A percentile compares a stretch with the other conserved stretches of the same genome.
These are phyloP conservation scores for Aphelenchoides fujianensis DNA, from an alignment of 1,140 invertebrate genomes.

Conservation along the genomic window DNA sequence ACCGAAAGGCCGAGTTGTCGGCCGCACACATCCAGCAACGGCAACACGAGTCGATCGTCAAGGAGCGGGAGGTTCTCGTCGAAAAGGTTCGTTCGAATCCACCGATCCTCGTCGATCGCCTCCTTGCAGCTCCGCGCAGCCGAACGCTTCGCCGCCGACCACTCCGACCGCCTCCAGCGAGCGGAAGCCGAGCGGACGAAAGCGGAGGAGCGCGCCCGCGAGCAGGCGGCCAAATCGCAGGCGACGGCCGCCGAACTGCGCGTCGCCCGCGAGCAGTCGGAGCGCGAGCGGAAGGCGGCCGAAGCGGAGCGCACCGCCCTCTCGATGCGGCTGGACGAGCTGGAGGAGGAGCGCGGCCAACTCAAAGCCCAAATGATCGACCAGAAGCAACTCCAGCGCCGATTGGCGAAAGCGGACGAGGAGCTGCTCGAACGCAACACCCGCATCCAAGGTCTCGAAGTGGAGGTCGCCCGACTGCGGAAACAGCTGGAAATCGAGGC, in stretches of 20 bases:
- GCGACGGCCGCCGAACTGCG: not conserved
- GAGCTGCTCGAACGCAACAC: slow-evolving; percentile 18
- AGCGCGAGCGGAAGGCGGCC: not conserved
- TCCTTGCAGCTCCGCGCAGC: not conserved
- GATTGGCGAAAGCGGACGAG: slow-evolving; percentile 26
- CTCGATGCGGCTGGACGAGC: slow-evolving; percentile 20
- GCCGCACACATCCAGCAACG: no score
- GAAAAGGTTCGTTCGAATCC: no score
- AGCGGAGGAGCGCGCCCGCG: not conserved
- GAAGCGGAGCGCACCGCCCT: not conserved
- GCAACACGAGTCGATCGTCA: no score
- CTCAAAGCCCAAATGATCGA: slow-evolving; percentile 24
- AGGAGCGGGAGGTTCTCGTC: no score
- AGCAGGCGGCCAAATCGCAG: slow-evolving; percentile 2
- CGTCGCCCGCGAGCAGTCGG: not conserved
- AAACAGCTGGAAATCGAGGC: slow-evolving; percentile 29
- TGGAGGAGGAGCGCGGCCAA: slow-evolving; percentile 30
- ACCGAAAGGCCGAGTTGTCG: no score
- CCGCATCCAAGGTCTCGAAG: slow-evolving; percentile 20
- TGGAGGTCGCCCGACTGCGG: slow-evolving; percentile 10
- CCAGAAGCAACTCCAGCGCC: slow-evolving; percentile 28
- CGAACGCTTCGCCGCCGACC: not conserved
- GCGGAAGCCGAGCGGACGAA: not conserved
- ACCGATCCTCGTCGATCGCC: not conserved
- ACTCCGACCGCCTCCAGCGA: not conserved